A percentile compares a stretch with the other conserved stretches of the same genome.
Evolutionary conservation across 1,140 invertebrate species (phyloP).

Genomic region (Paralvinella palmiformis): DNA sequence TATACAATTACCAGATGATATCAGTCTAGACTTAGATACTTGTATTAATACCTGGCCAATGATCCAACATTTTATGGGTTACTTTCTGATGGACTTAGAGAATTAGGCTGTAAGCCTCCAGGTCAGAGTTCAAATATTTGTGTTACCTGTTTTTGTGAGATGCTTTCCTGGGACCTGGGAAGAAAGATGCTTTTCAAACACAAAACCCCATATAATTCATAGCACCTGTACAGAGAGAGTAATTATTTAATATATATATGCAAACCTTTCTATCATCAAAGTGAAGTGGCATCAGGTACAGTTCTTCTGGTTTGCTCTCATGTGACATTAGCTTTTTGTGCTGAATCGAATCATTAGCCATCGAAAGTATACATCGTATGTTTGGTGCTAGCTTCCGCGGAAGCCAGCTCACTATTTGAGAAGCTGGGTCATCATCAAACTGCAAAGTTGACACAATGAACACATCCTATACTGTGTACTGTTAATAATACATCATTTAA

Average conservation of each 20-base stretch:
- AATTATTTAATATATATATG: background rate
- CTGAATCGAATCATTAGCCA: slow-evolving; percentile 6
- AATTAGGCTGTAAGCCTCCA: too few species aligned
- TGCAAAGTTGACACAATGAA: background rate
- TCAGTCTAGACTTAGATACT: too few species aligned
- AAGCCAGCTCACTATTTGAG: slow-evolving; percentile 14
- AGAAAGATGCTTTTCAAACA: background rate
- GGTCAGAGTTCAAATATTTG: too few species aligned
- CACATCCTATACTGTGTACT: background rate
- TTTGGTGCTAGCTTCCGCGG: slow-evolving; percentile 12
- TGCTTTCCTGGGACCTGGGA: too few species aligned
- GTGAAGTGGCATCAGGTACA: background rate
- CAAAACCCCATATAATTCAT: background rate
- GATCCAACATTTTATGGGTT: too few species aligned
- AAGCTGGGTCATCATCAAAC: slow-evolving; percentile 9
- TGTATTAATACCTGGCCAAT: too few species aligned
- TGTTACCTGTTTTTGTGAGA: too few species aligned
- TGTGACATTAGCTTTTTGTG: background rate
- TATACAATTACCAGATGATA: too few species aligned
- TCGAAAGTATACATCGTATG: slow-evolving; percentile 15
- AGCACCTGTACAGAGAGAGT: background rate
- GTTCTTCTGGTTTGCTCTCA: slow-evolving; percentile 2
- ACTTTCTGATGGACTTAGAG: too few species aligned
- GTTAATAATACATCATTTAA: background rate
- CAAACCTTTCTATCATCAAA: background rate